Evolutionary conservation across 2,888 invertebrate species (phyloP), one percentile per base, ranked within the genome.

Genomic region (Parasteatoda lunata): DNA sequence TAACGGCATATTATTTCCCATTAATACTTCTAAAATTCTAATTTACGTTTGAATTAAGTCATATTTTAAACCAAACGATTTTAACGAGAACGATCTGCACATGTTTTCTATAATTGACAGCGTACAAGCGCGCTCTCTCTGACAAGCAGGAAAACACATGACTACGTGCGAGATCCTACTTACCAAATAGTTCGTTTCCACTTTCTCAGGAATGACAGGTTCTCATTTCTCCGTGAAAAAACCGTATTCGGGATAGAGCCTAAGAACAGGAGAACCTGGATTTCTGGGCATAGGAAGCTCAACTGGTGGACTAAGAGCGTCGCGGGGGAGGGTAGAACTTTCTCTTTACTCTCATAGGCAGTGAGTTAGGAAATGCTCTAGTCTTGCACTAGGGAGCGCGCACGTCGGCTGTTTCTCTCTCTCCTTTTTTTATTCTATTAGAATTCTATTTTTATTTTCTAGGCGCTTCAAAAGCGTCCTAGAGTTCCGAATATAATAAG

Each of bases 221-320:
- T 59, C 84, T 59, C 78, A 75, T 84, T 49, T 68, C 77, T 59
- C 8, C 66, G 66, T 13, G 47, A 30, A 47, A 48, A 52, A 65
- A 45, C 66, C 9, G 84, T 59, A 77, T 71, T 52, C 80, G 80
- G 80, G 79, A 79, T 7, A 45, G 78, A 76, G 76, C 82, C 75
- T 66, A 48, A 48, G 15, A 8, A n/a, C 76, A 54, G 71, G 80
- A 86, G 85, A 80, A 80, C 85, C 85, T 86, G 85, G 85, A 86
- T 86, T 80, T 77, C 85, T 86, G 85, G 85, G 85, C 85, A 80
- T 80, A 65, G 71, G 72, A 85, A 68, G 85, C 85, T 86, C 85
- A 86, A 86, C 85, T 86, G 85, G 85, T 86, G 85, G 85, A 66
- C 66, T 69, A 47, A 73, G 66, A 15, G 45, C 45, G 64, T 66